phyloP scores from a whole-genome alignment of 2,888 invertebrate species.

The Leucophenga montana region DNA sequence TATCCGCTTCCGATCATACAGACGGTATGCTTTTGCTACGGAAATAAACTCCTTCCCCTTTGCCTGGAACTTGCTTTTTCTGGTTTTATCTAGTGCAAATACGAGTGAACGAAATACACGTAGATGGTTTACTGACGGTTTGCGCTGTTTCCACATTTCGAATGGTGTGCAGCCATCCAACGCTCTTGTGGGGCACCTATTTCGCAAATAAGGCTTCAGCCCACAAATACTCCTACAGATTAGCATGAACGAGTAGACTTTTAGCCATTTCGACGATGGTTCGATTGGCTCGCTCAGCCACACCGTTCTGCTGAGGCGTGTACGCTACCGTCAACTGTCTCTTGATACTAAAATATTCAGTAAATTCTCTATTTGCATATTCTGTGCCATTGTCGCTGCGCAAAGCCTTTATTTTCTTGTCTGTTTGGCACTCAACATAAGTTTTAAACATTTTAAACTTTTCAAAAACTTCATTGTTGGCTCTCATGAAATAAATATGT shows the following conservation, averaged over 20 bases:
- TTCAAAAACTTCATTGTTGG: not conserved
- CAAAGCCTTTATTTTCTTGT: slow-evolving; percentile 36
- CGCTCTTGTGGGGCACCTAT: too few species aligned
- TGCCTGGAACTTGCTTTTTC: too few species aligned
- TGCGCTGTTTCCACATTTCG: too few species aligned
- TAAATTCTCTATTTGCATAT: slow-evolving; percentile 34
- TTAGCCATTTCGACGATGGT: slow-evolving; percentile 42
- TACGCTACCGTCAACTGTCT: too few species aligned
- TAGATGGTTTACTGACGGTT: too few species aligned
- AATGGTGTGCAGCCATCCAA: too few species aligned
- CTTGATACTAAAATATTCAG: slow-evolving; percentile 38
- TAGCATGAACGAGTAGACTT: slow-evolving; percentile 48
- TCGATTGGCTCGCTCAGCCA: slow-evolving; percentile 6
- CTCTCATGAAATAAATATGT: too few species aligned
- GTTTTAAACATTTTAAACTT: not conserved
- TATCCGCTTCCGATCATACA: too few species aligned
- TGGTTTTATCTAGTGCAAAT: too few species aligned
- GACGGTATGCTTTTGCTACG: too few species aligned
- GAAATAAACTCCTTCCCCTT: too few species aligned
- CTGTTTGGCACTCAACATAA: not conserved
- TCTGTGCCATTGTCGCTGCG: slow-evolving; percentile 38
- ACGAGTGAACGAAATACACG: too few species aligned
- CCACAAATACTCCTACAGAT: slow-evolving; percentile 47
- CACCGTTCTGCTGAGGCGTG: slow-evolving; percentile 42
- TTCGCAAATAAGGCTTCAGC: slow-evolving; percentile 41